Conservation (phyloP, 2,113 vertebrate species). For the Gavia stellata region DNA sequence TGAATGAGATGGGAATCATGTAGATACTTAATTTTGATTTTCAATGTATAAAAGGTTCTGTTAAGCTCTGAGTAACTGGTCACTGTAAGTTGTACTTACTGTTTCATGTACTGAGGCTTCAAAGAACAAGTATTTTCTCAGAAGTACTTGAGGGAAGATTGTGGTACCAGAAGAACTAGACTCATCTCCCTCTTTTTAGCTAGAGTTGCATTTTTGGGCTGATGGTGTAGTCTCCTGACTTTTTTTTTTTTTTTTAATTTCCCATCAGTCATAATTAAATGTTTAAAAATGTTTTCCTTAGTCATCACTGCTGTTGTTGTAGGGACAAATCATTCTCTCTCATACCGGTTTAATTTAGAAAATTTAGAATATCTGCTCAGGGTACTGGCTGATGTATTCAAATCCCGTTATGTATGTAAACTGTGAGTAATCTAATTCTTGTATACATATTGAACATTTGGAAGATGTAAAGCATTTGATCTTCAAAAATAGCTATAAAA, state of each 20-base stretch:
- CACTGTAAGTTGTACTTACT: neutral
- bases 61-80: neutral
- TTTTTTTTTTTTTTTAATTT: neutral
- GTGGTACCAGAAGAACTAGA: neutral
- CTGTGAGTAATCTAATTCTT: neutral
- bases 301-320: neutral
- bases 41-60: neutral
- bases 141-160: neutral
- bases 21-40: neutral
- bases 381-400: neutral
- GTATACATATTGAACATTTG: neutral
- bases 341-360: neutral
- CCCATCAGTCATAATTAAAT: neutral
- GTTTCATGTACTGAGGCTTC: neutral
- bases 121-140: neutral
- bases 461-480: neutral
- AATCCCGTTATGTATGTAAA: neutral
- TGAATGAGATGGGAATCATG: neutral
- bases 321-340: neutral
- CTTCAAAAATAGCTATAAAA: neutral
- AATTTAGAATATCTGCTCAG: neutral
- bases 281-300: slow-evolving; percentile 22
- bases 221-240: neutral
- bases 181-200: neutral
- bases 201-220: neutral